Base-by-base conservation (phyloP, 2,888 invertebrate genomes). In the Tupiocoris notatus region DNA sequence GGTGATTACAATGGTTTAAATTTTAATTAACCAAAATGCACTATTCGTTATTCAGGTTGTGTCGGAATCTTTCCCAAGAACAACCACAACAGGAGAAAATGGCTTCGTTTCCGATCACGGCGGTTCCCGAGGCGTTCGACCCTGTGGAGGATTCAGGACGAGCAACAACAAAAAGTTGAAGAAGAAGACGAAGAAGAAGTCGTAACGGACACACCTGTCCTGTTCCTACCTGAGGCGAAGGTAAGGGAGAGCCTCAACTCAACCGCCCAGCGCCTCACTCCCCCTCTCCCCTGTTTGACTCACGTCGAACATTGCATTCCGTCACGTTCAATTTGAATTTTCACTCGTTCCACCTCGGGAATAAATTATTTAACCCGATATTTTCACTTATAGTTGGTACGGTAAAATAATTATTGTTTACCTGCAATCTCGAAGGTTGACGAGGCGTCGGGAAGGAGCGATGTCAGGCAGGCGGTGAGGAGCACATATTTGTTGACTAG, bases 161-260 rank as follows among this genome's bases (percentile, higher is more conserved):
- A 39, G 12, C 39, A 12, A 39, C 39, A 39, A 12, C 12, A 39
- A 39, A 39, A 39, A n/a, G n/a, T n/a, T 39, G 6, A 39, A 39
- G 39, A 39, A 3, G 6, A 39, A 39, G 39, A 39, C 39, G 39
- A 39, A 39, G 39, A 39, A 39, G 39, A 39, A 39, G 58, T n/a
- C 17, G 18, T 62, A 73, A 73, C 73, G 73, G 73, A 62, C 73
- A 73, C 73, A 73, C 73, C 73, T 73, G 73, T 70, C 70, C 59
- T 23, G 24, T n/a, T n/a, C n/a, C n/a, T n/a, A 39, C 59, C 59
- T 59, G 17, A 59, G n/a, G 59, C 16, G 39, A 39, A 39, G 39
- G 39, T 39, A 12, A 39, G 39, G 39, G 12, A 39, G 39, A 39
- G 12, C 39, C 39, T 39, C 39, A 39, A 39, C 39, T 12, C 12